phyloP scores from a whole-genome alignment of 2,888 invertebrate species.

The Trichacis sp. region DNA sequence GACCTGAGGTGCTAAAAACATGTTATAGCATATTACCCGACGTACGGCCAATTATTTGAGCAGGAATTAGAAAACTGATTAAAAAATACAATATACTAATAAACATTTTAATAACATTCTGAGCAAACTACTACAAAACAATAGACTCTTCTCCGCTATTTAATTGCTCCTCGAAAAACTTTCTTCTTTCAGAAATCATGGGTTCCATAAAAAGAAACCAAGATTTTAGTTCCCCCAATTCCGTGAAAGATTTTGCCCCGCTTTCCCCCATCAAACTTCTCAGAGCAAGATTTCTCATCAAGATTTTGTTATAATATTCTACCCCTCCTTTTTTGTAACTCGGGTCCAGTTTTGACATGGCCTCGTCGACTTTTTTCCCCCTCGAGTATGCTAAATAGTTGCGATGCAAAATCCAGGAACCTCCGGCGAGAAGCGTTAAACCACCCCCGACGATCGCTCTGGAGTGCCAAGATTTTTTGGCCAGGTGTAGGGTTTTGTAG shows the following conservation, averaged over 20 bases:
- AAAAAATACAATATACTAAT: slow-evolving; percentile 19
- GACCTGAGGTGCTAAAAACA: too few relatives aligned
- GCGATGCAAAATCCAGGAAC: slow-evolving; percentile 66
- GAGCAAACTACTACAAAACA: neutral
- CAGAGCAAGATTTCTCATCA: slow-evolving; percentile 81
- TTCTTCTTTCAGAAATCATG: slow-evolving; percentile 76
- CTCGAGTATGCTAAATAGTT: slow-evolving; percentile 52
- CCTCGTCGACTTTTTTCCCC: slow-evolving; percentile 76
- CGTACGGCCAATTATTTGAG: too few relatives aligned
- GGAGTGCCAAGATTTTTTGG: neutral
- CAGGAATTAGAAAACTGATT: neutral
- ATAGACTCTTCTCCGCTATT: slow-evolving; percentile 2
- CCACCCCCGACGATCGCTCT: neutral
- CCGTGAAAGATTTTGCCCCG: slow-evolving; percentile 75
- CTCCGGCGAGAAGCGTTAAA: neutral
- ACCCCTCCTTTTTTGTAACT: slow-evolving; percentile 80
- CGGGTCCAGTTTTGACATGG: slow-evolving; percentile 73
- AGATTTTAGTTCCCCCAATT: slow-evolving; percentile 78
- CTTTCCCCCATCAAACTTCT: slow-evolving; percentile 75
- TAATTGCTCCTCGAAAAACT: slow-evolving; percentile 72
- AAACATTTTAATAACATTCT: slow-evolving; percentile 24
- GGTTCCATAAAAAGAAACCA: slow-evolving; percentile 76
- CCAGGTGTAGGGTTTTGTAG: neutral
- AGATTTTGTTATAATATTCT: slow-evolving; percentile 80
- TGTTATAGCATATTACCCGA: too few relatives aligned